A percentile compares a stretch with the other conserved stretches of the same genome.
Conservation (phyloP, 1,140 invertebrate species). For the Conus betulinus region DNA sequence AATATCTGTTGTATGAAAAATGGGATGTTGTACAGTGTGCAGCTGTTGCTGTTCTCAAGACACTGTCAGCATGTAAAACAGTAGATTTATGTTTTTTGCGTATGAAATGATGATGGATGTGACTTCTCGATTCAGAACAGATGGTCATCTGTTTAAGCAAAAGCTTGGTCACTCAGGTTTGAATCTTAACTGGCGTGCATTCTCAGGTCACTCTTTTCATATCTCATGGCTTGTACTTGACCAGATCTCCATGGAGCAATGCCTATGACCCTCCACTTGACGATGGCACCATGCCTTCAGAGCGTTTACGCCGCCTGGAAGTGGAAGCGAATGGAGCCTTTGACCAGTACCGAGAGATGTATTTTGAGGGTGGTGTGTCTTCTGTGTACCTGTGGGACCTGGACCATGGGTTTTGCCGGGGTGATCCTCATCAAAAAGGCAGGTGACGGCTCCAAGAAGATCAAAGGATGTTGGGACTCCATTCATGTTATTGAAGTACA, state of each 20-base stretch:
- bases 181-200: no score
- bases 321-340: slow-evolving; percentile 99
- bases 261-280: slow-evolving; percentile 98
- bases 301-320: slow-evolving; percentile 95
- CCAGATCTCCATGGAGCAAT: slow-evolving; percentile 99
- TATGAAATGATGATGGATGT: no score
- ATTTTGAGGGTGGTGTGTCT: slow-evolving; percentile 99
- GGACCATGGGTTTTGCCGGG: slow-evolving; percentile 98
- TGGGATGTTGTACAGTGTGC: no score
- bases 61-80: no score
- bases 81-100: no score
- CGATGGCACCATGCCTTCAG: slow-evolving; percentile 98
- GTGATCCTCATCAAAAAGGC: slow-evolving; percentile 99
- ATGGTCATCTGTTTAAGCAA: no score
- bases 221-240: neutral
- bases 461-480: slow-evolving; percentile 99
- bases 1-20: no score
- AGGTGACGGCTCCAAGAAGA: slow-evolving; percentile 97
- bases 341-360: slow-evolving; percentile 99
- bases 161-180: no score
- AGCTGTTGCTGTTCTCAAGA: no score
- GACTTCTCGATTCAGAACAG: no score
- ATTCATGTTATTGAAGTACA: slow-evolving; percentile 99
- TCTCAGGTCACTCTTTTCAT: neutral
- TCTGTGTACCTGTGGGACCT: slow-evolving; percentile 99